Evolutionary conservation across 2,888 invertebrate species (phyloP), one percentile per base, ranked within the genome.

Genomic region (Iselma pallidipennis): DNA sequence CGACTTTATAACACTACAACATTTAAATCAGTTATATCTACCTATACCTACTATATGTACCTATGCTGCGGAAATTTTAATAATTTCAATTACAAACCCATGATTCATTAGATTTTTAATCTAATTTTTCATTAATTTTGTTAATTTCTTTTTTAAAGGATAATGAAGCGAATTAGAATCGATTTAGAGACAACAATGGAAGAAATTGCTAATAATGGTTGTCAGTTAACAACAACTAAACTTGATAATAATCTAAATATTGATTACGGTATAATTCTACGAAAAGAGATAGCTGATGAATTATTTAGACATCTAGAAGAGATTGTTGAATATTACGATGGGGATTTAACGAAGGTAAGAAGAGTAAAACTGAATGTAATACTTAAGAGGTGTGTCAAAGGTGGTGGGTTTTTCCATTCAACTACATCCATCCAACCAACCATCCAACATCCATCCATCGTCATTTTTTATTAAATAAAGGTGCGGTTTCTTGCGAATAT

Each of bases 261-360:
- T 62, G 86, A 86, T 70, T 89, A 89, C 74, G 78, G 83, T 12
- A 74, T 83, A 42, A 74, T 85, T 2, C 82, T 87, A 62, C 79
- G 82, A 0, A 80, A 72, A 67, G 50, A 61, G 45, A 72, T 85
- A 50, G 86, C 88, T 3, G 82, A 82, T 66, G 67, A 75, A 16
- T 65, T 89, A 55, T 79, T 87, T 52, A 67, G 74, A 42, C 82
- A 84, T 68, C 82, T 88, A 6, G 88, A 90, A 77, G 73, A 82
- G 3, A 81, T 82, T 25, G 69, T 90, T 21, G 81, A 84, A 72
- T 91, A 90, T 80, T 88, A 88, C 69, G 83, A 84, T 5, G 89
- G 87, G n/a, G 85, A 88, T 65, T 78, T 89, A 28, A 81, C 88
- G 0, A 83, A 83, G 80, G 86, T 89, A 59, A 83, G 80, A 7